A percentile compares a stretch with the other conserved stretches of the same genome.
Evolutionary conservation across 1,140 invertebrate species (phyloP).

Genomic region (Drosophila dunni): DNA sequence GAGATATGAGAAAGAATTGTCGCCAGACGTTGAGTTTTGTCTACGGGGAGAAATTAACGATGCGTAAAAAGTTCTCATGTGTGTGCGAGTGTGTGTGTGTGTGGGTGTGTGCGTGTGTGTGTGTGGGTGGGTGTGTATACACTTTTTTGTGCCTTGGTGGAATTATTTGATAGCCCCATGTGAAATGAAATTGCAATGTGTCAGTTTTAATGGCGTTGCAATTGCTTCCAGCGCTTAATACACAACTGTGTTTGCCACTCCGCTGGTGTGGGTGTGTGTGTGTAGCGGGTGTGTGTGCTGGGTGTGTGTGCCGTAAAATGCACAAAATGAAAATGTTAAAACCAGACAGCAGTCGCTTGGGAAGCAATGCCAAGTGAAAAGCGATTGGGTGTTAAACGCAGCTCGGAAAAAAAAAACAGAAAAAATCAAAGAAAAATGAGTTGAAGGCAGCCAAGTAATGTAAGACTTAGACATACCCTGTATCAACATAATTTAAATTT

Average conservation of each 20-base stretch:
- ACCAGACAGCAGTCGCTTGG: slow-evolving; percentile 22
- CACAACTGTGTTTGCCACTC: slow-evolving; percentile 16
- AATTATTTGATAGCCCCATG: slow-evolving; percentile 51
- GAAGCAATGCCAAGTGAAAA: slow-evolving; percentile 23
- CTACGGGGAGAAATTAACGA: slow-evolving; percentile 78
- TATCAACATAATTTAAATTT: too few relatives aligned
- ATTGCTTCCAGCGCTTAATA: slow-evolving; percentile 72
- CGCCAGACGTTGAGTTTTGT: slow-evolving; percentile 48
- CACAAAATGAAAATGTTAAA: slow-evolving; percentile 45
- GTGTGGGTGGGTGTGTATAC: slow-evolving; percentile 24
- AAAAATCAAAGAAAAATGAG: not conserved
- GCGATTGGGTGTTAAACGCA: slow-evolving; percentile 66
- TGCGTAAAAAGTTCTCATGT: slow-evolving; percentile 78
- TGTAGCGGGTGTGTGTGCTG: not conserved
- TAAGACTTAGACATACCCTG: not conserved
- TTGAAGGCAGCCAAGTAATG: too few relatives aligned
- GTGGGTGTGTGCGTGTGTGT: slow-evolving; percentile 27
- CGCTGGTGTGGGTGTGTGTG: slow-evolving; percentile 1
- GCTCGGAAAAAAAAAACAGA: slow-evolving; percentile 7
- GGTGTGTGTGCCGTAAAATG: slow-evolving; percentile 39
- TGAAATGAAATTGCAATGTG: slow-evolving; percentile 76
- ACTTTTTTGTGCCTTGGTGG: slow-evolving; percentile 50
- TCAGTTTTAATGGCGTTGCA: slow-evolving; percentile 79
- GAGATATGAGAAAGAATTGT: slow-evolving; percentile 30
- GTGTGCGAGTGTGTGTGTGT: slow-evolving; percentile 47